phyloP scores from a whole-genome alignment of 1,140 invertebrate genomes.

The Bicyclus anynana region DNA sequence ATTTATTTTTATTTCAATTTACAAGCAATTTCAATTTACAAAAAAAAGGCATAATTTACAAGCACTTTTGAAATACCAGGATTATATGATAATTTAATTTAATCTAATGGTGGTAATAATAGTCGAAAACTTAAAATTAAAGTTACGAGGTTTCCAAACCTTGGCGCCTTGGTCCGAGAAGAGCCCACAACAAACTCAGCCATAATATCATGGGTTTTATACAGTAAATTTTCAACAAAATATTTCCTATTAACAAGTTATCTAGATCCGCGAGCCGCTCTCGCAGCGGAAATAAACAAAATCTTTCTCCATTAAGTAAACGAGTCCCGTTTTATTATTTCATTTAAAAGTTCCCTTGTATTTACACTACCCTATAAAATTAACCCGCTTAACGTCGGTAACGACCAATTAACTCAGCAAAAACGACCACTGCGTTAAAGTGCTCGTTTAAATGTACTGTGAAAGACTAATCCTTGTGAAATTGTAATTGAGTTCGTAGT shows the following conservation, averaged over 20 bases:
- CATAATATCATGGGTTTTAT: no score
- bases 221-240: background rate
- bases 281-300: background rate
- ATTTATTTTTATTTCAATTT: no score
- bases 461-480: slow-evolving; percentile 10
- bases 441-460: slow-evolving; percentile 13
- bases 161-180: no score
- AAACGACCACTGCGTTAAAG: slow-evolving; percentile 11
- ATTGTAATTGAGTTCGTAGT: slow-evolving; percentile 5
- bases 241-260: background rate
- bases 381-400: slow-evolving; percentile 12
- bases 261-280: background rate
- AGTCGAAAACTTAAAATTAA: no score
- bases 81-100: no score
- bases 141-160: no score
- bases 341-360: slow-evolving; percentile 7
- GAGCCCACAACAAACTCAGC: no score
- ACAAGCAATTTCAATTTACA: no score
- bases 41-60: no score
- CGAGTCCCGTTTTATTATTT: slow-evolving; percentile 4
- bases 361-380: slow-evolving; percentile 9
- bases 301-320: slow-evolving; percentile 1
- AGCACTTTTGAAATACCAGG: no score
- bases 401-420: slow-evolving; percentile 12
- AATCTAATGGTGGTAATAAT: no score